Percentiles rank a stretch among this genome's conserved stretches.
Evolutionary conservation across 2,113 vertebrate genomes (phyloP).

Genomic region (Nesogale talazaci): DNA sequence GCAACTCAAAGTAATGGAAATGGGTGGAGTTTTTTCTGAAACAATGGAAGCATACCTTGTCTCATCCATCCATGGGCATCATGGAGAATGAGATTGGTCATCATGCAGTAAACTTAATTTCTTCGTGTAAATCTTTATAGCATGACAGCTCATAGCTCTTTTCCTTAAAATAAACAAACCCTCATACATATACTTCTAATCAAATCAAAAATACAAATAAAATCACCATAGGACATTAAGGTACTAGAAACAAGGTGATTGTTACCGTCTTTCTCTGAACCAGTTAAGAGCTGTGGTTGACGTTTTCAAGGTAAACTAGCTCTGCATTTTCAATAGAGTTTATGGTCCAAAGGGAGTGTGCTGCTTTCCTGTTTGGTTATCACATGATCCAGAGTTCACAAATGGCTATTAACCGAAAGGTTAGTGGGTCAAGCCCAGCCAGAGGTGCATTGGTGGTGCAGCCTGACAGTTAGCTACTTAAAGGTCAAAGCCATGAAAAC

Average conservation of each 20-base stretch:
- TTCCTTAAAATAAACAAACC: neutral
- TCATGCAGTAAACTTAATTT: neutral
- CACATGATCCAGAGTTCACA: neutral
- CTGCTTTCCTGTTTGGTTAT: neutral
- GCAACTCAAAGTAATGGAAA: conserved; percentile 43
- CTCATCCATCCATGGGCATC: neutral
- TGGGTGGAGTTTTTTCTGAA: conserved; percentile 57
- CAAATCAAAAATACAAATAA: neutral
- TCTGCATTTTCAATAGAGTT: neutral
- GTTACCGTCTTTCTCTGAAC: neutral
- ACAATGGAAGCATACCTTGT: neutral
- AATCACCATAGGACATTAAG: neutral
- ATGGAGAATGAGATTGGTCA: neutral
- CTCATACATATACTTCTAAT: neutral
- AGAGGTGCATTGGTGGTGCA: neutral
- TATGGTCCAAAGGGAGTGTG: neutral
- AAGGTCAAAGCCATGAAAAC: neutral
- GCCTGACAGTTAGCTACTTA: too few species aligned
- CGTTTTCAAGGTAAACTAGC: conserved; percentile 69
- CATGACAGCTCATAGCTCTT: neutral
- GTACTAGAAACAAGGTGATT: neutral
- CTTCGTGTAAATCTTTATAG: neutral
- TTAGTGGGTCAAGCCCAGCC: neutral
- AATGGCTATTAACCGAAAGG: neutral
- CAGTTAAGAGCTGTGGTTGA: conserved; percentile 11